Base-by-base conservation (phyloP, 2,113 vertebrate genomes). In the Cercocebus atys region DNA sequence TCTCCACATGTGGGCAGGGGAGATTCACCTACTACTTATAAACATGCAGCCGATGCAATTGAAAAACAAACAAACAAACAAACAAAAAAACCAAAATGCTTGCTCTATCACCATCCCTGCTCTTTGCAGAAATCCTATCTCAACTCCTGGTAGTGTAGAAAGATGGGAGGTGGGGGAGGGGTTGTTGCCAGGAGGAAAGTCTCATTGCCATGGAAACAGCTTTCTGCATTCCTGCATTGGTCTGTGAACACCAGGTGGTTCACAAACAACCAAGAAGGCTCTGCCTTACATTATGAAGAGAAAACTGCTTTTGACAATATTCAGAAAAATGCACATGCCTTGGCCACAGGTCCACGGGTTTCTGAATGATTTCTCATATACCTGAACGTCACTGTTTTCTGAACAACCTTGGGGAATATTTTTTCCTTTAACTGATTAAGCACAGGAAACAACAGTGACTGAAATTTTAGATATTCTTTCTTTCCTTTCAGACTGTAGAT, bases 181-280 rank as follows among this genome's bases (percentile, higher is more conserved):
- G 30, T 23, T 16, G 70, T 95, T 95, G 73, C 81, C 78, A 72
- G 61, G 88, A 94, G 75, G 64, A 93, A 97, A 72, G 27, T 82
- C 90, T 97, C 52, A 57, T 98, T 94, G 93, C 97, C 96, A 98
- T 98, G 93, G 97, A 90, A 97, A 98, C 97, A 75, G 81, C 25
- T 79, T 97, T 93, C 92, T 92, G 68, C 76, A 96, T 89, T 88
- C 66, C 95, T 84, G 25, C 73, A 85, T 52, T 97, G 96, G 95
- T 91, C 55, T 95, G 45, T 94, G 95, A 94, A 95, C 32, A 96
- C 81, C 80, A 96, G 75, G 92, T 95, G 76, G 76, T 94, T 97
- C 96, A 86, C 76, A 86, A 94, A 92, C 38, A 95, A 64, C 68
- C 73, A 57, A 79, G 91, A 57, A 79, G 50, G 78, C 93, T 78